Evolutionary conservation across 2,888 invertebrate species (phyloP), one percentile per base, ranked within the genome.

Genomic region (Alsophila aescularia): DNA sequence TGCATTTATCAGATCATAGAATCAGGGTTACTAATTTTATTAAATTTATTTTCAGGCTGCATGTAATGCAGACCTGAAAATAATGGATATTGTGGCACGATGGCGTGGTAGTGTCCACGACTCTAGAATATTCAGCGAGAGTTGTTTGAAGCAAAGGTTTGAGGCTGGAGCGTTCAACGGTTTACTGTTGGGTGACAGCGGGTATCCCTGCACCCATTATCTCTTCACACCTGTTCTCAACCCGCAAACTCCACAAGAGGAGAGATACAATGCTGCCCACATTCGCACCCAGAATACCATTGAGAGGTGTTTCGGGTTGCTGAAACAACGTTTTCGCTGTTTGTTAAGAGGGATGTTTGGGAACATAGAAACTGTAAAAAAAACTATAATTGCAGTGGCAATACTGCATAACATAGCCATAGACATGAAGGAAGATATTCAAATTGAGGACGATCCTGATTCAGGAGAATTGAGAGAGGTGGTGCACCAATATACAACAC

Each of bases 101-200:
- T 66, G 66, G 64, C 44, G 54, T 16, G 65, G 64, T 6, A 65
- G 64, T 58, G 53, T 51, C 0, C 66, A 66, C 55, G 68, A 68
- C 39, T 62, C 62, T 0, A 9, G 63, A 31, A 68, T 67, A 27
- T 67, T 27, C 9, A 27, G 27, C 4, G 27, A 27, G 9, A 27
- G 27, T 12, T 21, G 37, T 62, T 32, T 24, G 36, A 24, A 54
- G 60, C 34, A 15, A 54, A 24, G 2, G 39, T 21, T 21, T 65
- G 27, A 62, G 62, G 32, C 52, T 3, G 37, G 37, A 1, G 54
- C 39, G 45, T 68, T 63, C 29, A 21, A 32, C 12, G 62, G 61
- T 2, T 18, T 44, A 27, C 27, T 66, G 7, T 41, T 68, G 14
- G 67, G 66, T 15, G 66, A 68, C 18, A 49, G 34, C 40, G 40